These are phyloP conservation scores for Gyps fulvus DNA, from an alignment of 2,113 vertebrate species.

Conservation along the genomic window DNA sequence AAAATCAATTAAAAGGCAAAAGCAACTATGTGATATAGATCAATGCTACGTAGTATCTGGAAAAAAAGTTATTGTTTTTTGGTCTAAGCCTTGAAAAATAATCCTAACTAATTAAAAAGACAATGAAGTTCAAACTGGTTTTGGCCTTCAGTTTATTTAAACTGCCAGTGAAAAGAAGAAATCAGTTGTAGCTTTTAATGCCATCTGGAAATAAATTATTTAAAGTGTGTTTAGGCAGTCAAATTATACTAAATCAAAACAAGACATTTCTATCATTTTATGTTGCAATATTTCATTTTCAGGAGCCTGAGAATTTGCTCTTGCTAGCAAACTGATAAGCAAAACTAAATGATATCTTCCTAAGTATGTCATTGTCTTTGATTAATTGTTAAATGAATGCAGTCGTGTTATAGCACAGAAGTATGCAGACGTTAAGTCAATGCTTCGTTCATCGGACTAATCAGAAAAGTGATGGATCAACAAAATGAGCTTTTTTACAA, in stretches of 20 bases:
- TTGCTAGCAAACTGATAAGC: slow-evolving; percentile 40
- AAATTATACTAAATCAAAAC: slow-evolving; percentile 44
- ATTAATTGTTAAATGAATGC: slow-evolving; percentile 33
- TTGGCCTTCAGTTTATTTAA: not conserved
- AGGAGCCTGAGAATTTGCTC: slow-evolving; percentile 10
- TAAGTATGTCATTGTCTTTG: slow-evolving; percentile 20
- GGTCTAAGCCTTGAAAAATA: not conserved
- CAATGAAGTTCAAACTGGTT: not conserved
- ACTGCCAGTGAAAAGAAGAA: not conserved
- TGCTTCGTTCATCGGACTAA: slow-evolving; percentile 42
- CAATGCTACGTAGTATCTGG: not conserved
- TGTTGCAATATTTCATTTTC: slow-evolving; percentile 33
- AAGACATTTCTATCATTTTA: slow-evolving; percentile 15
- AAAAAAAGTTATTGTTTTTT: not conserved
- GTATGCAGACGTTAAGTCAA: not conserved
- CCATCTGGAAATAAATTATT: slow-evolving; percentile 27
- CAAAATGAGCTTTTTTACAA: slow-evolving; percentile 32
- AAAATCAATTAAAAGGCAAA: not conserved
- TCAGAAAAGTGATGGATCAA: slow-evolving; percentile 12
- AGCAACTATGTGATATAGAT: not conserved
- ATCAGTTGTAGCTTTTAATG: not conserved
- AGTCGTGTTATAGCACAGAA: not conserved
- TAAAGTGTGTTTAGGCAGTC: not conserved
- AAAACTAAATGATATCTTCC: slow-evolving; percentile 29
- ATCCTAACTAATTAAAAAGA: not conserved